Evolutionary conservation across 2,888 invertebrate genomes (phyloP).

Genomic region (Rhagophthalmus giganteus): DNA sequence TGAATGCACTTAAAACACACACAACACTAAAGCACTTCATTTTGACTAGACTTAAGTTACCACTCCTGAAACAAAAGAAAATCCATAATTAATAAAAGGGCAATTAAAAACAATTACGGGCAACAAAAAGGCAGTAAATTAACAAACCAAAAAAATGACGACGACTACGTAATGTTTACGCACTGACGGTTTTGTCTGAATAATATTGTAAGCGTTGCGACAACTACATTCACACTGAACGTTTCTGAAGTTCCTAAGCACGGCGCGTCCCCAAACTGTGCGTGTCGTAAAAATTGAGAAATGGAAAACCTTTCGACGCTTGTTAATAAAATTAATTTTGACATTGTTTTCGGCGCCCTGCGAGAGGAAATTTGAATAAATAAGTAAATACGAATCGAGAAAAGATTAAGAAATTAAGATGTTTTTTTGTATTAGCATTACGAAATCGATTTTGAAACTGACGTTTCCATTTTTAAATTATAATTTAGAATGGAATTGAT

Average conservation of each 20-base stretch:
- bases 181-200: constrained; percentile 10
- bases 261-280: constrained; percentile 8
- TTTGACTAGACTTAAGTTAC: constrained; percentile 55
- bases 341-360: no score
- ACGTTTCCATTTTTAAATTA: no score
- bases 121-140: neutral
- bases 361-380: no score
- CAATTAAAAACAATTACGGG: neutral
- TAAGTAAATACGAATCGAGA: no score
- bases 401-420: no score
- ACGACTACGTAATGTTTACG: constrained; percentile 4
- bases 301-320: no score
- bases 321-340: no score
- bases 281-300: constrained; percentile 16
- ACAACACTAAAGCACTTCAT: constrained; percentile 55
- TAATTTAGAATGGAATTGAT: no score
- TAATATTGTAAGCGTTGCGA: neutral
- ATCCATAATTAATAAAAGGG: constrained; percentile 8
- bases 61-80: constrained; percentile 52
- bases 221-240: constrained; percentile 4
- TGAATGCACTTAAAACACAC: constrained; percentile 53
- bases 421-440: no score
- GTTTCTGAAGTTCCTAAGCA: constrained; percentile 3
- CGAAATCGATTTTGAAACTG: no score
- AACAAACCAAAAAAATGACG: neutral